Evolutionary conservation across 2,797 vertebrate species (phyloP), one percentile per base, ranked within the genome.

Genomic region (Somateria mollissima): DNA sequence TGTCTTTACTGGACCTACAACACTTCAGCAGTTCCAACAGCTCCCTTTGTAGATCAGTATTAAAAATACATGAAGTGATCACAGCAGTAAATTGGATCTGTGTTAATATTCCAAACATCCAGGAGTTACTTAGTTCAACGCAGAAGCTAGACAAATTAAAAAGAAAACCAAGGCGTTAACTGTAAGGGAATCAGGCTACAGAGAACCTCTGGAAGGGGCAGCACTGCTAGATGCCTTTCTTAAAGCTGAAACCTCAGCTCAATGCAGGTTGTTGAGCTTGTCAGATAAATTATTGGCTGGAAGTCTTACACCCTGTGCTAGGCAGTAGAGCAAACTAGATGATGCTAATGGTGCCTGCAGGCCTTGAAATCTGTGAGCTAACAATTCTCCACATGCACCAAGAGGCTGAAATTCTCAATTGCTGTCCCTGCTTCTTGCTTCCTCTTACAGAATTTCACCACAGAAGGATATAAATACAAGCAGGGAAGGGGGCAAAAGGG

Each of bases 401-500:
- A 47, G 49, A 60, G 2, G 8, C 2, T 5, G 1, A 78, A 78
- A 75, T 53, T 60, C 36, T 71, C 65, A 57, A 1, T 6, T 28
- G 8, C 39, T 36, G 21, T 34, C 21, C 24, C 58, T 69, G 25
- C 17, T 84, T 83, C 72, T 64, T 81, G 15, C 13, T 91, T n/a
- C 25, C 6, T 45, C 49, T 54, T 37, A 22, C 21, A 61, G n/a
- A 72, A 45, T 36, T 57, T 41, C 39, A 66, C 6, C 19, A 66
- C 10, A 3, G 32, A 28, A 82, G 37, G 12, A 86, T 10, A 0
- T 1, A 51, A 64, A 6, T 30, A 20, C 15, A 25, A 75, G 11
- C 13, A 39, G 58, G 60, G n/a, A 21, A 69, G 21, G 41, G 5
- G 20, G 20, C 20, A 69, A 75, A 75, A 84, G 5, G 11, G 22